Evolutionary conservation across 2,113 vertebrate species (phyloP), one percentile per base, ranked within the genome.

Genomic region (Hippolais icterina): DNA sequence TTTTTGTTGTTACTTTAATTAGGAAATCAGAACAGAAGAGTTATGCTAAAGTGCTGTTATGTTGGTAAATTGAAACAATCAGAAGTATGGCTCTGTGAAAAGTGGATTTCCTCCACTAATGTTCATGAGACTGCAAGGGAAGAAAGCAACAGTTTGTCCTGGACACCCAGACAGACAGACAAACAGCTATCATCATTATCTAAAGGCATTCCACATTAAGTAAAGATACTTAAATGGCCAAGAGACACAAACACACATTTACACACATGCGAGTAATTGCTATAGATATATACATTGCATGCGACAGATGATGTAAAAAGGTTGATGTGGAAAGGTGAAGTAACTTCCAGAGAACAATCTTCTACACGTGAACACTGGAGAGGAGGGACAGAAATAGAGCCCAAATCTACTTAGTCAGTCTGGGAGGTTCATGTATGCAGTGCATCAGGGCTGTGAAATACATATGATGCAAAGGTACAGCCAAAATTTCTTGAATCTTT

Each of bases 281-380:
- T 87, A 71, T 12, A 78, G 18, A 35, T 59, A 23, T 6, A 44
- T 0, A 89, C 44, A 53, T 6, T n/a, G 72, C 95, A 91, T 96
- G 95, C 95, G 93, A 91, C 52, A 72, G 78, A 63, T 52, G 87
- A 89, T 56, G 57, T 41, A 37, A 64, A 93, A 84, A 60, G 4
- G 52, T 0, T 47, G 47, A 82, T 60, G 65, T 28, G 87, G 17
- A 13, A 78, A 63, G 39, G 39, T 56, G 53, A 78, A 59, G 50
- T 33, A 75, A 78, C 11, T 82, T 87, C 8, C 41, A 84, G 8
- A 25, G n/a, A 74, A 54, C 37, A 65, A 37, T 25, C 2, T 65
- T 69, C 50, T 65, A 6, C 13, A 68, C 22, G 27, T 11, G 42
- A 64, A 35, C 25, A 19, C 27, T 12, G 46, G 63, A 53, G 24